Evolutionary conservation across 2,888 invertebrate species (phyloP), one percentile per base, ranked within the genome.

Genomic region (Aspidapion aeneum): DNA sequence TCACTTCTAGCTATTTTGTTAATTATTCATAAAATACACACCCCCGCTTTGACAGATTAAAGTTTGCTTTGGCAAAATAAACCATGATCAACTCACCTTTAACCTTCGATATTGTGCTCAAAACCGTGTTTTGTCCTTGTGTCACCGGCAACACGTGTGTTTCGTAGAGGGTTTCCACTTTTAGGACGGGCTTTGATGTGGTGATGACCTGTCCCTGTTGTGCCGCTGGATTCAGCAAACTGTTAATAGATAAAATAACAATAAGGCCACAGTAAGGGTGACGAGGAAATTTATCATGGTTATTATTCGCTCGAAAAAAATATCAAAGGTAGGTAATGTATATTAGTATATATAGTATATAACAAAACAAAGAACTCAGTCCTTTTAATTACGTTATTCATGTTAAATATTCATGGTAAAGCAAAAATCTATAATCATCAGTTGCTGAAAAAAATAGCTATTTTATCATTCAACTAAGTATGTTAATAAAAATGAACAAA

Each of bases 141-240:
- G 90, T 85, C 9, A 93, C 80, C 0, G 93, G 93, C 63, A 94
- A 87, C 0, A 93, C 87, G 74, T 91, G 91, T 0, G 93, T 90
- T 76, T 93, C 92, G 77, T 89, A 93, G 12, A 93, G 78, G 0
- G 93, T 93, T 75, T 93, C 91, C 19, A 89, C 82, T 76, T 87
- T 88, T 9, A 91, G 75, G 7, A 93, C 82, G 0, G 93, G 93
- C 66, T 88, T 88, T 0, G 93, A 91, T 0, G 91, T 90, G 1
- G 93, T 91, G 52, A 93, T 86, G 0, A 90, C 86, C 73, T 88
- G 89, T 1, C 87, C 87, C 64, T 86, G 86, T 66, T 85, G 86
- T 50, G 84, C 85, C 17, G 87, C 87, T 3, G 89, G 90, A 73
- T 89, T 89, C 16, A 91, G 80, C 9, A 90, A 82, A 69, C 90